Evolutionary conservation across 1,140 invertebrate genomes (phyloP).

Genomic region (Ganaspis sp.): DNA sequence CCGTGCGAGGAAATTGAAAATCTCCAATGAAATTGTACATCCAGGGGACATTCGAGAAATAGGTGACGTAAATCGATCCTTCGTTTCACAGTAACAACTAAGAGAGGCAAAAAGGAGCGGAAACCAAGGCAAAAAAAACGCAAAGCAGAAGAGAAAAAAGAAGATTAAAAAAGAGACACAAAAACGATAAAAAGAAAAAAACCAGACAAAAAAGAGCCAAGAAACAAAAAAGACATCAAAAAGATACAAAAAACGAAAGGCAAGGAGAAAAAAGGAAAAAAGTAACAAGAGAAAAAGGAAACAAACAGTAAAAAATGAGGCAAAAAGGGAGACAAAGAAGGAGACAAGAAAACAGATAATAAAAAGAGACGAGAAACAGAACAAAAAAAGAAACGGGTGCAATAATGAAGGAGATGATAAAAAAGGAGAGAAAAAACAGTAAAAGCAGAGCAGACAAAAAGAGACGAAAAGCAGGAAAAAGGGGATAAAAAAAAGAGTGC

Average conservation of each 20-base stretch:
- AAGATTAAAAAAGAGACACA: not conserved
- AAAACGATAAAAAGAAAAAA: too few species aligned
- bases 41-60: constrained; percentile 18
- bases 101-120: not conserved
- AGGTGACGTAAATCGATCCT: constrained; percentile 35
- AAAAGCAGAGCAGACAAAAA: not conserved
- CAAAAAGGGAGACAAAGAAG: not conserved
- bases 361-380: not conserved
- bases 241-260: not conserved
- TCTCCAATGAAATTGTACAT: constrained; percentile 34
- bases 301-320: not conserved
- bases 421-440: not conserved
- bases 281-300: not conserved
- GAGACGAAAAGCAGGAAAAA: not conserved
- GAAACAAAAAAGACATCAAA: not conserved
- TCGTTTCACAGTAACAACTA: constrained; percentile 9
- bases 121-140: not conserved
- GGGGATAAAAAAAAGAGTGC: not conserved
- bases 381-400: not conserved
- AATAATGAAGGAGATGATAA: not conserved
- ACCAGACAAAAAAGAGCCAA: not conserved
- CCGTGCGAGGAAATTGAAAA: constrained; percentile 34
- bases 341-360: not conserved
- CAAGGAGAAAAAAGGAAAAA: too few species aligned
- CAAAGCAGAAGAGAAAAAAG: not conserved